Evolutionary conservation across 2,113 vertebrate species (phyloP).

Genomic region (Daboia siamensis): DNA sequence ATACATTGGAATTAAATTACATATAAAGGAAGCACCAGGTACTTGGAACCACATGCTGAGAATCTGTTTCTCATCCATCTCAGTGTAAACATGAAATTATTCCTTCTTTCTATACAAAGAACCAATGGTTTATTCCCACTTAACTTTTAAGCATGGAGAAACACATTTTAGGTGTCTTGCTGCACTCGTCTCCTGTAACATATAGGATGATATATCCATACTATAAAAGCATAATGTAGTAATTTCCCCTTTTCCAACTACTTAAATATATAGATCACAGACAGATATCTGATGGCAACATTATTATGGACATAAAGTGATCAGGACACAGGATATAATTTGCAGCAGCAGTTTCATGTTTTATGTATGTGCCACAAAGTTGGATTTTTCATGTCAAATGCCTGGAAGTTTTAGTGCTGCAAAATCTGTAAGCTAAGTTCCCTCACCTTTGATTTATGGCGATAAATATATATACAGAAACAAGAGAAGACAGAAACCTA

Average conservation of each 20-base stretch:
- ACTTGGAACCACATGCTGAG: background rate
- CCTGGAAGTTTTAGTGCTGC: background rate
- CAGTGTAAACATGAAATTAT: background rate
- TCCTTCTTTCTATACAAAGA: background rate
- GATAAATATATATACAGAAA: background rate
- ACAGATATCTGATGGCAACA: background rate
- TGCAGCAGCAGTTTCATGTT: background rate
- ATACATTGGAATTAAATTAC: background rate
- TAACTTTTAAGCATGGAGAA: background rate
- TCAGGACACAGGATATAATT: background rate
- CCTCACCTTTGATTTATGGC: background rate
- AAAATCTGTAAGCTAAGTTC: background rate
- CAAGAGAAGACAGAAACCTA: background rate
- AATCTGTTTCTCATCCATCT: background rate
- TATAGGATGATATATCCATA: background rate
- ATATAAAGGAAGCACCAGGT: background rate
- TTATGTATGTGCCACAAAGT: background rate
- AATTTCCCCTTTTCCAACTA: background rate
- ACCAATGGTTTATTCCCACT: background rate
- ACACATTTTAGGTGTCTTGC: background rate
- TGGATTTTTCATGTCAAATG: background rate
- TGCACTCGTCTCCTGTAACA: background rate
- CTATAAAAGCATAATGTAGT: background rate
- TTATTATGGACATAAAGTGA: background rate
- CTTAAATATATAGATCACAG: background rate